A percentile compares a stretch with the other conserved stretches of the same genome.
These are phyloP conservation scores for Syndactyla subalaris DNA, from an alignment of 2,797 vertebrate species.

Conservation along the genomic window DNA sequence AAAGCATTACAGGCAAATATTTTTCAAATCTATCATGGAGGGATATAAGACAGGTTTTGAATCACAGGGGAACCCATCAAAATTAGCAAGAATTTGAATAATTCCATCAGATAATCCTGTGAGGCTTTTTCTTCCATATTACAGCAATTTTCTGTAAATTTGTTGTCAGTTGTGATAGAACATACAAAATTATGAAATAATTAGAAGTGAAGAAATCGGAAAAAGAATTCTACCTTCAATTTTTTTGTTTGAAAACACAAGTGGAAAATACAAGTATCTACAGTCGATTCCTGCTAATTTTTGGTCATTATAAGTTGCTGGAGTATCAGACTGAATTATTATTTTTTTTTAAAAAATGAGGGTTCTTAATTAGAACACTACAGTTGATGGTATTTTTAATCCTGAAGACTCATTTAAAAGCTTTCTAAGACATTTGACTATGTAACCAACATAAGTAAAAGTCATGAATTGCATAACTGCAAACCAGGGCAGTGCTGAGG, in stretches of 20 bases:
- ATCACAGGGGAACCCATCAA: background rate
- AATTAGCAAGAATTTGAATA: background rate
- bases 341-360: background rate
- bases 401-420: background rate
- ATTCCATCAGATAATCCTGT: background rate
- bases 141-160: background rate
- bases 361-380: background rate
- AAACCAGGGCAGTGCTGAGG: background rate
- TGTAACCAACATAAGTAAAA: background rate
- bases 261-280: background rate
- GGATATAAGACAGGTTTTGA: background rate
- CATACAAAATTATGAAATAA: background rate
- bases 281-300: background rate
- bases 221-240: background rate
- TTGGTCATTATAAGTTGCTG: background rate
- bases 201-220: background rate
- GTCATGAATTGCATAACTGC: background rate
- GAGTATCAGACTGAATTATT: background rate
- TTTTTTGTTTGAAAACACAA: background rate
- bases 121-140: background rate
- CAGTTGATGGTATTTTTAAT: background rate
- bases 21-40: background rate
- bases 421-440: background rate
- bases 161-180: background rate
- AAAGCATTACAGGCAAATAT: background rate